Evolutionary conservation across 2,797 vertebrate species (phyloP).

Genomic region (Cryptoblepharus egeriae): DNA sequence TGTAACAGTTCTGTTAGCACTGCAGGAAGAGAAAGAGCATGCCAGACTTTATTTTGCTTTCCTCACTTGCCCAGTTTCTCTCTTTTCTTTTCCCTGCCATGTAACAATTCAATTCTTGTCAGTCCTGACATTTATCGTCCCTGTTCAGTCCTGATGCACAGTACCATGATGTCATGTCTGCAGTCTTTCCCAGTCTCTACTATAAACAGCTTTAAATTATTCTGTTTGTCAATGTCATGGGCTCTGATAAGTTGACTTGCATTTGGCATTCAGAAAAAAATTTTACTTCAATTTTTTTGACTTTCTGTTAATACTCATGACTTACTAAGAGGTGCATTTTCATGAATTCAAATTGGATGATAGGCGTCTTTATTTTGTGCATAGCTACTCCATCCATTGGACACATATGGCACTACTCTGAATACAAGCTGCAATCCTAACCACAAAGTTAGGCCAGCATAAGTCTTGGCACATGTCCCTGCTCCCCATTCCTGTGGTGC

Average conservation of each 20-base stretch:
- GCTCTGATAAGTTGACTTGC: slow-evolving; percentile 7
- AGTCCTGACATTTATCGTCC: slow-evolving; percentile 37
- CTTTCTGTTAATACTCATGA: not conserved
- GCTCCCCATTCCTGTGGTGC: too few relatives aligned
- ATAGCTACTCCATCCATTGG: not conserved
- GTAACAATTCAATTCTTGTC: slow-evolving; percentile 25
- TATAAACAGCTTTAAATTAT: slow-evolving; percentile 32
- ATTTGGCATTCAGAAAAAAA: slow-evolving; percentile 6
- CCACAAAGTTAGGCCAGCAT: too few relatives aligned
- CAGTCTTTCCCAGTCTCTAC: not conserved
- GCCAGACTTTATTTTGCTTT: slow-evolving; percentile 1
- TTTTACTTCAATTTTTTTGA: slow-evolving; percentile 14
- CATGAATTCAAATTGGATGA: not conserved
- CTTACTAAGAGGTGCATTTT: not conserved
- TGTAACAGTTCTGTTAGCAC: not conserved
- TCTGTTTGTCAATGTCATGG: slow-evolving; percentile 15
- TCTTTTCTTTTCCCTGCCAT: not conserved
- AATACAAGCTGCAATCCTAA: too few relatives aligned
- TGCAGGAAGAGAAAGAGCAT: not conserved
- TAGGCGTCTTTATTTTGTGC: not conserved
- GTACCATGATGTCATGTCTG: slow-evolving; percentile 37
- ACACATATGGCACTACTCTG: not conserved
- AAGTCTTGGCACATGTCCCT: too few relatives aligned
- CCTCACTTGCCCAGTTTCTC: not conserved
- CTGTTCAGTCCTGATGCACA: slow-evolving; percentile 14